phyloP scores from a whole-genome alignment of 1,140 invertebrate species.

The Listronotus bonariensis region DNA sequence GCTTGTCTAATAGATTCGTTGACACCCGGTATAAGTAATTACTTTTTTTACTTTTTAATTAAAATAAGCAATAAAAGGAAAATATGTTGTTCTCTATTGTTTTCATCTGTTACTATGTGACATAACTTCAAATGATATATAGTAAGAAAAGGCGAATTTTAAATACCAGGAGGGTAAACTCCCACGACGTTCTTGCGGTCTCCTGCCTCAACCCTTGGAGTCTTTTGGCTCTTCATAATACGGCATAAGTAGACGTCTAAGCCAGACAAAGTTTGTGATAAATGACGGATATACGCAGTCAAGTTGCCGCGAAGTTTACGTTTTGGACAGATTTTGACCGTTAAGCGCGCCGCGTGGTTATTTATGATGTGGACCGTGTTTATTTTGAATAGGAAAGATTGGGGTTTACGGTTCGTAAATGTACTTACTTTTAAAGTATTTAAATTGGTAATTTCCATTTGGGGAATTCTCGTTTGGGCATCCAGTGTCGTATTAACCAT shows the following conservation, averaged over 20 bases:
- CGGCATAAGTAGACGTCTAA: conserved; percentile 31
- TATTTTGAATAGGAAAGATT: conserved; percentile 10
- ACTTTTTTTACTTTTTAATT: no score
- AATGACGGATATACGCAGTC: conserved; percentile 33
- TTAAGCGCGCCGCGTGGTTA: conserved; percentile 26
- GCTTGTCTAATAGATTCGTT: no score
- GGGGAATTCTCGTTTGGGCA: no score
- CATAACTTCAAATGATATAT: no score
- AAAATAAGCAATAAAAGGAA: no score
- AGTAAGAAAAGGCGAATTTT: no score
- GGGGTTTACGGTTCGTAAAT: neutral
- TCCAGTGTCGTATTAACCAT: no score
- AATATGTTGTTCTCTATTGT: no score
- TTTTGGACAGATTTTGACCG: conserved; percentile 35
- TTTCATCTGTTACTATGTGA: no score
- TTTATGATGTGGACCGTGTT: conserved; percentile 21
- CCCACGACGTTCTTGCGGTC: neutral
- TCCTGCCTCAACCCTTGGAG: conserved; percentile 20
- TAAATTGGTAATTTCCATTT: no score
- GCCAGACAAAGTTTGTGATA: conserved; percentile 34
- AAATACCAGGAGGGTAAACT: conserved; percentile 2
- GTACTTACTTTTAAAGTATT: neutral
- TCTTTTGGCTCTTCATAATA: conserved; percentile 31
- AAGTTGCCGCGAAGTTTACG: conserved; percentile 34
- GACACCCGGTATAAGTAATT: no score